A percentile compares a stretch with the other conserved stretches of the same genome.
Evolutionary conservation across 64 coral and sea anemone species (phyloP).

Genomic region (Catalaphyllia jardinei): DNA sequence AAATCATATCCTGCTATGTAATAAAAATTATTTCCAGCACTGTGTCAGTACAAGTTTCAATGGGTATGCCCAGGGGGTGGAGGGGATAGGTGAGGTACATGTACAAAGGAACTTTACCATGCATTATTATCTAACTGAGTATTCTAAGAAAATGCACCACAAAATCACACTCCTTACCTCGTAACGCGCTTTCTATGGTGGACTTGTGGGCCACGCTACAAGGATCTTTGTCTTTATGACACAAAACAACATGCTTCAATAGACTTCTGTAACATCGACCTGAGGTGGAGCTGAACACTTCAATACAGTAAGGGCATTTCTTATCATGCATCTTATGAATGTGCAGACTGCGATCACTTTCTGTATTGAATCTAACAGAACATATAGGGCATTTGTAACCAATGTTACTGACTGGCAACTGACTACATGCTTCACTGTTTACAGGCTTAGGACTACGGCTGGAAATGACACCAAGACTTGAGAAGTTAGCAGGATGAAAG

Average conservation of each 20-base stretch:
- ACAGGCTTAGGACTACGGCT: neutral
- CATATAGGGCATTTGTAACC: neutral
- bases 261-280: neutral
- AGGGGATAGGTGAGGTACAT: too few relatives aligned
- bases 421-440: neutral
- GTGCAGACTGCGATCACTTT: neutral
- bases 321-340: neutral
- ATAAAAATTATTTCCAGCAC: too few relatives aligned
- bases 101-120: neutral
- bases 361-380: neutral
- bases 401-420: neutral
- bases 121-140: neutral
- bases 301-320: neutral
- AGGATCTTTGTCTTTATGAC: constrained; percentile 1
- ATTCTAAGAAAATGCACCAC: neutral
- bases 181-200: neutral
- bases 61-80: too few relatives aligned
- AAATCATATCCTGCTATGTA: too few relatives aligned
- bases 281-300: neutral
- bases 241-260: neutral
- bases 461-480: neutral
- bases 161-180: neutral
- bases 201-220: neutral
- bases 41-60: too few relatives aligned
- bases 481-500: neutral